Evolutionary conservation across 2,113 vertebrate species (phyloP).

Genomic region (Chelonoidis abingdonii): DNA sequence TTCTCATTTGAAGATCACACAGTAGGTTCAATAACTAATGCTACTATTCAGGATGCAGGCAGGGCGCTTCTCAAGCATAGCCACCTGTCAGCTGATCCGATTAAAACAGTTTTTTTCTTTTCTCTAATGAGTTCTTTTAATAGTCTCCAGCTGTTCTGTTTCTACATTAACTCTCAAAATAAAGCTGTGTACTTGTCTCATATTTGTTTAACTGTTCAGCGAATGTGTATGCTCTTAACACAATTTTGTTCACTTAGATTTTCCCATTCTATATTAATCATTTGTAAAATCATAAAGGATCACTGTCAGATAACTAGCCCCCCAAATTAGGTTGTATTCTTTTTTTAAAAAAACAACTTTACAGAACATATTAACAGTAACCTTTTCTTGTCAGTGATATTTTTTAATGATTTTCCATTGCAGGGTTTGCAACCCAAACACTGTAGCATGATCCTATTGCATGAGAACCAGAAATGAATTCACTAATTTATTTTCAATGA

Average conservation of each 20-base stretch:
- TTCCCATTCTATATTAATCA: conserved; percentile 35
- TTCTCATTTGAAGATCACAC: neutral
- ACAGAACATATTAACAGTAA: conserved; percentile 14
- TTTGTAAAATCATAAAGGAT: neutral
- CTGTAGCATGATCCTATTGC: conserved; percentile 15
- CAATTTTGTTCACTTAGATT: neutral
- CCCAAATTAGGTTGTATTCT: conserved; percentile 1
- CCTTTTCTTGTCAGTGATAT: conserved; percentile 20
- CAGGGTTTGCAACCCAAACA: conserved; percentile 27
- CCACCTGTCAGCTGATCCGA: conserved; percentile 77
- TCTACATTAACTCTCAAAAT: neutral
- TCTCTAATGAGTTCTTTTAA: conserved; percentile 52
- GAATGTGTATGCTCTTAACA: neutral
- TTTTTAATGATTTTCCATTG: conserved; percentile 15
- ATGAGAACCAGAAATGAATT: neutral
- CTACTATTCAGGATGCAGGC: neutral
- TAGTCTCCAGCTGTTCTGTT: conserved; percentile 69
- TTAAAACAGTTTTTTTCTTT: conserved; percentile 53
- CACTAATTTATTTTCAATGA: conserved; percentile 27
- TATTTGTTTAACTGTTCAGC: neutral
- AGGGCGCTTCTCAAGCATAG: neutral
- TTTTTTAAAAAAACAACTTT: conserved; percentile 14
- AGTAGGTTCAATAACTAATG: neutral
- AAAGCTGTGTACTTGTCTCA: neutral
- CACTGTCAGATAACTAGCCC: neutral